These are phyloP conservation scores for Poecile atricapillus DNA, from an alignment of 2,113 vertebrate genomes.

Conservation along the genomic window DNA sequence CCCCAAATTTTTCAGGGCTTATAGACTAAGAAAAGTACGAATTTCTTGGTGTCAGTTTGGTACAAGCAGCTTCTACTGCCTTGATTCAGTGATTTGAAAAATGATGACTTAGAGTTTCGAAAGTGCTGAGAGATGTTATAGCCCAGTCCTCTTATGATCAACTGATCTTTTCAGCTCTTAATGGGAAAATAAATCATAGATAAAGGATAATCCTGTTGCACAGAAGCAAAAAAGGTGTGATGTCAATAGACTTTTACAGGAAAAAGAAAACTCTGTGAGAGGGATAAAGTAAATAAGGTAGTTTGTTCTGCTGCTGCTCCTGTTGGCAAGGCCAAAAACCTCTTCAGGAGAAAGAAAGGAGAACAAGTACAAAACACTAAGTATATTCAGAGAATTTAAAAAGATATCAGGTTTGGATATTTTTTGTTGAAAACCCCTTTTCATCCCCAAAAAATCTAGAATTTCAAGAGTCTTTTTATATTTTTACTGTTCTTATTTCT, in stretches of 20 bases:
- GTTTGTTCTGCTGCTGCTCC: constrained; percentile 41
- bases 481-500: not conserved
- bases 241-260: constrained; percentile 51
- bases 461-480: not conserved
- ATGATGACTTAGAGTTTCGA: constrained; percentile 56
- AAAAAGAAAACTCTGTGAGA: constrained; percentile 33
- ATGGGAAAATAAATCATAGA: constrained; percentile 77
- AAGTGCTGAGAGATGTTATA: constrained; percentile 64
- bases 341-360: constrained; percentile 38
- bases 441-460: not conserved
- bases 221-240: constrained; percentile 67
- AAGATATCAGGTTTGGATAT: not conserved
- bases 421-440: not conserved
- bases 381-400: not conserved
- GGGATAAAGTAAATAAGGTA: constrained; percentile 58
- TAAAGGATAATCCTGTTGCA: constrained; percentile 73
- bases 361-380: not conserved
- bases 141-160: constrained; percentile 61
- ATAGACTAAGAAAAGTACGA: not conserved
- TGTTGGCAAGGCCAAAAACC: constrained; percentile 18
- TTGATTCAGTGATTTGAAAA: constrained; percentile 65
- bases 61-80: not conserved
- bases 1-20: not conserved
- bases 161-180: constrained; percentile 67
- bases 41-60: constrained; percentile 15